These are phyloP conservation scores for Epizoanthus rinbou DNA, from an alignment of 92 coral and sea anemone species.

Conservation along the genomic window DNA sequence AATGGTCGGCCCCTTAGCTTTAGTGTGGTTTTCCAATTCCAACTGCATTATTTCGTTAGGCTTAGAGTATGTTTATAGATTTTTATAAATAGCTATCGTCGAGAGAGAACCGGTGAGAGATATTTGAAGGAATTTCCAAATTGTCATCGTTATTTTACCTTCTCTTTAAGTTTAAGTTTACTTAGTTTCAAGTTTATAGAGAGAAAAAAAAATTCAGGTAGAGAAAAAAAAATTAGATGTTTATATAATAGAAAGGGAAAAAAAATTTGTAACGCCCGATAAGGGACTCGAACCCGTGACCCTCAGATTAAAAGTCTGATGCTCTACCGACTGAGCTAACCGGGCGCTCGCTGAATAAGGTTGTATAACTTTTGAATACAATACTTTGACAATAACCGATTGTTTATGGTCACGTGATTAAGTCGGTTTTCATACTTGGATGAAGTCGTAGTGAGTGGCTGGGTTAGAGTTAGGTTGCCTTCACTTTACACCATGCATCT, in stretches of 20 bases:
- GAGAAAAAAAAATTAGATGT: constrained; percentile 20
- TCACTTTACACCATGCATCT: constrained; percentile 78
- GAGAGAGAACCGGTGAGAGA: no score
- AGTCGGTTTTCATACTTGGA: no score
- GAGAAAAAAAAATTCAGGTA: background rate
- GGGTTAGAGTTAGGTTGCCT: background rate
- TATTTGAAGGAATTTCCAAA: no score
- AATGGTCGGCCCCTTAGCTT: no score
- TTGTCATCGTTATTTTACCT: no score
- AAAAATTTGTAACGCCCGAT: constrained; percentile 79
- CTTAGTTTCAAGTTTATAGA: background rate
- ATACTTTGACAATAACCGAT: background rate
- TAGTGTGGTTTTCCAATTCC: no score
- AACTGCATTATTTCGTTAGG: no score
- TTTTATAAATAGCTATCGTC: no score
- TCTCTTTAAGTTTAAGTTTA: no score
- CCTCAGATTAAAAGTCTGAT: constrained; percentile 99
- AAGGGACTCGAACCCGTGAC: constrained; percentile 99
- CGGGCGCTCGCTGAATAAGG: constrained; percentile 67
- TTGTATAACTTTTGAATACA: background rate
- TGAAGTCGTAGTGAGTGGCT: background rate
- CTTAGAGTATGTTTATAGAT: no score
- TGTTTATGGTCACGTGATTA: background rate
- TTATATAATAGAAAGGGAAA: background rate
- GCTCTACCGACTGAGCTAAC: constrained; percentile 99